phyloP scores from a whole-genome alignment of 2,888 invertebrate genomes.

The Agrilus cyanescens region DNA sequence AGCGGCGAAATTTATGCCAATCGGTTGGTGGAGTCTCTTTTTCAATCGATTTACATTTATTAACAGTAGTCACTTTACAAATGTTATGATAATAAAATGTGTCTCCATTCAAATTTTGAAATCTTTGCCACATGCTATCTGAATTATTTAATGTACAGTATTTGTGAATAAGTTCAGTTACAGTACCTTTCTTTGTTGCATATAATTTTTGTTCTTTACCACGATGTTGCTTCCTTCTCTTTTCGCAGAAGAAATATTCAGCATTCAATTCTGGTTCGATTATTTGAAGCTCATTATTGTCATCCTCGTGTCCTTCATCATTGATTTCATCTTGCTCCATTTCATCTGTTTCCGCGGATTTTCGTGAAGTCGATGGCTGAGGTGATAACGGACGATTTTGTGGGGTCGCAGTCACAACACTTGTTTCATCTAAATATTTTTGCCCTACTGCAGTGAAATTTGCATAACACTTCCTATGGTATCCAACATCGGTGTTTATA shows the following conservation, averaged over 20 bases:
- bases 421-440: slow-evolving; percentile 9
- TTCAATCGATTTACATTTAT: too few species aligned
- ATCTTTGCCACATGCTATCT: slow-evolving; percentile 6
- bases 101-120: not conserved
- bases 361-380: slow-evolving; percentile 6
- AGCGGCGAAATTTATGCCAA: not conserved
- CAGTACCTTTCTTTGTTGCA: not conserved
- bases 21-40: not conserved
- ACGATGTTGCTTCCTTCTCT: slow-evolving; percentile 8
- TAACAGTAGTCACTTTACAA: too few species aligned
- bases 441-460: slow-evolving; percentile 12
- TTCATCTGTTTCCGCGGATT: not conserved
- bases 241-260: slow-evolving; percentile 8
- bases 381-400: slow-evolving; percentile 11
- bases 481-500: slow-evolving; percentile 13
- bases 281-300: too few species aligned
- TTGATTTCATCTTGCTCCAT: not conserved
- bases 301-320: too few species aligned
- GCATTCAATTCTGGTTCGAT: too few species aligned
- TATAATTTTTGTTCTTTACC: slow-evolving; percentile 10
- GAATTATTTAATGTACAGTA: slow-evolving; percentile 9
- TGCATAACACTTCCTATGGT: slow-evolving; percentile 12
- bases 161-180: slow-evolving; percentile 6
- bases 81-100: not conserved
- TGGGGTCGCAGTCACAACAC: slow-evolving; percentile 8